Conservation (phyloP, 2,113 vertebrate species). For the Campylomormyrus numenius region DNA sequence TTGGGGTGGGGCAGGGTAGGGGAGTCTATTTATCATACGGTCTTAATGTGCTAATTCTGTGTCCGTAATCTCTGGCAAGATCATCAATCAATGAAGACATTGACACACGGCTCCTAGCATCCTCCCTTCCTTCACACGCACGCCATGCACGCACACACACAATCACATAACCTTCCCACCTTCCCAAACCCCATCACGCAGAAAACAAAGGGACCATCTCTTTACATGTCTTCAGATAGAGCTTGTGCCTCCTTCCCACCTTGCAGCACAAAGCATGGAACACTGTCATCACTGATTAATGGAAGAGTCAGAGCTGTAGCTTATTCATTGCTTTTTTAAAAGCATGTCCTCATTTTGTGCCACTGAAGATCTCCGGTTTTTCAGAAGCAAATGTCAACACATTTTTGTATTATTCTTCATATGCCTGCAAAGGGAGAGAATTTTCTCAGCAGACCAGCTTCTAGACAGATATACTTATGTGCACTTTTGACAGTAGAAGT, state of each 20-base stretch:
- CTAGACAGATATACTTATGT: not conserved
- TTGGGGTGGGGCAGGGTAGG: constrained; percentile 31
- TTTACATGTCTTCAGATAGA: constrained; percentile 81
- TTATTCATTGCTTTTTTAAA: not conserved
- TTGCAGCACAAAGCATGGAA: constrained; percentile 84
- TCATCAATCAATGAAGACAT: constrained; percentile 86
- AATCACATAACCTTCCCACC: constrained; percentile 22
- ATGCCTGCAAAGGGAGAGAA: not conserved
- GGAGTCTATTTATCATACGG: constrained; percentile 72
- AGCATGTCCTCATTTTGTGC: not conserved
- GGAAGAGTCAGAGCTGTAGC: constrained; percentile 56
- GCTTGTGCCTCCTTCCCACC: constrained; percentile 76
- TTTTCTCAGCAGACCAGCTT: not conserved
- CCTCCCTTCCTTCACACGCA: constrained; percentile 21
- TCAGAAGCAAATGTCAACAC: not conserved
- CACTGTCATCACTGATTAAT: constrained; percentile 86
- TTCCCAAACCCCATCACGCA: constrained; percentile 63
- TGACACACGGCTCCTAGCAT: constrained; percentile 56
- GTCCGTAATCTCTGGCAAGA: constrained; percentile 71
- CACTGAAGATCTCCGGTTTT: not conserved
- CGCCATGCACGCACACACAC: not conserved
- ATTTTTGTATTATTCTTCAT: not conserved
- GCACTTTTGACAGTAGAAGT: not conserved
- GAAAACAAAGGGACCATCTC: constrained; percentile 80
- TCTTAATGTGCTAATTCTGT: constrained; percentile 70